Conservation (phyloP, 2,888 invertebrate species). For the Lasioglossum figueresi region DNA sequence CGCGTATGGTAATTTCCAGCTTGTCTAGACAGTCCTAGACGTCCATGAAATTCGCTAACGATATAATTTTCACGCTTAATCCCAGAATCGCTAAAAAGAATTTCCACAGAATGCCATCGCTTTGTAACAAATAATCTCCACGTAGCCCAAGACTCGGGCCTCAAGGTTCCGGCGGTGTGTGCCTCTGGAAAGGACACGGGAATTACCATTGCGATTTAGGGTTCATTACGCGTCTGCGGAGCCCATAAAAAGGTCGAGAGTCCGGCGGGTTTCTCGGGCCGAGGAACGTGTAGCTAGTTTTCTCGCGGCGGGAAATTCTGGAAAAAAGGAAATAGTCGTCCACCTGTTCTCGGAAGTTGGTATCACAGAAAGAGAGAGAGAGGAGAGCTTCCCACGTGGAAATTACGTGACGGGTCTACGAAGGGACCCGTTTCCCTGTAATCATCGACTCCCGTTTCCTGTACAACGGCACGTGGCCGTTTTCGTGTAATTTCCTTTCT, state of each 20-base stretch:
- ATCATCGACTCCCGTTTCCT: constrained; percentile 55
- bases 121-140: not conserved
- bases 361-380: not conserved
- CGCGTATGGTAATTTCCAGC: constrained; percentile 77
- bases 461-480: constrained; percentile 60
- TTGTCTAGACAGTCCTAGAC: constrained; percentile 66
- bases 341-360: constrained; percentile 24
- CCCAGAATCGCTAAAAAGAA: not conserved
- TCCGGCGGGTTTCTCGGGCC: not conserved
- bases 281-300: not conserved
- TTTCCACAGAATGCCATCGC: not conserved
- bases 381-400: constrained; percentile 34
- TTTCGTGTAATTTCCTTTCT: constrained; percentile 60
- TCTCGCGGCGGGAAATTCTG: constrained; percentile 19
- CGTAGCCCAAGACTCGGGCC: not conserved
- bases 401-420: constrained; percentile 53
- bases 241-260: constrained; percentile 31
- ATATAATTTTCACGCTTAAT: not conserved
- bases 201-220: constrained; percentile 69
- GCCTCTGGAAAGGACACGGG: constrained; percentile 74
- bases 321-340: constrained; percentile 10
- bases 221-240: constrained; percentile 44
- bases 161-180: constrained; percentile 65
- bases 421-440: constrained; percentile 53
- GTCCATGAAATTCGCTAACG: constrained; percentile 41